Conservation (phyloP, 2,113 vertebrate species). For the Hypomesus transpacificus region DNA sequence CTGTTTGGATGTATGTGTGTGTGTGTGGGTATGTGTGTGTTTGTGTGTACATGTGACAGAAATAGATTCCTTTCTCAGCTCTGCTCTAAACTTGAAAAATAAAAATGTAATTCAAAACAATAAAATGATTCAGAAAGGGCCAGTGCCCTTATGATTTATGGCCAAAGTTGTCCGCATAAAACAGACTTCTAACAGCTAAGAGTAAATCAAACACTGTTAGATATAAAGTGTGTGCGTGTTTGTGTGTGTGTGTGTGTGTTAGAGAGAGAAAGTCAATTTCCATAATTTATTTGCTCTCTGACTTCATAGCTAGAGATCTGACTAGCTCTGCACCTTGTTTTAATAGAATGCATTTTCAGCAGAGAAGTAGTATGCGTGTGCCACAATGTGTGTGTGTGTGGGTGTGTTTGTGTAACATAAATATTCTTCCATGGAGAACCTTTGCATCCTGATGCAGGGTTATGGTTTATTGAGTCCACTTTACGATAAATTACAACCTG, state of each 20-base stretch:
- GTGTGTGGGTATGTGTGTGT: not conserved
- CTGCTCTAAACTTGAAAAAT: not conserved
- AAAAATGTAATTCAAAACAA: not conserved
- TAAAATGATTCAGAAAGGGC: slow-evolving; percentile 10
- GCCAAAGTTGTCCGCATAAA: slow-evolving; percentile 37
- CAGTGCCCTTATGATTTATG: slow-evolving; percentile 28
- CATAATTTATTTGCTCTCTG: slow-evolving; percentile 59
- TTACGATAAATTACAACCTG: slow-evolving; percentile 60
- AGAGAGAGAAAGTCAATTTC: slow-evolving; percentile 43
- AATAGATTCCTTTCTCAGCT: not conserved
- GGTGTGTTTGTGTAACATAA: slow-evolving; percentile 45
- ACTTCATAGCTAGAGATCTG: slow-evolving; percentile 51
- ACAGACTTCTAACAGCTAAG: slow-evolving; percentile 27
- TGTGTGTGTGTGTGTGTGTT: slow-evolving; percentile 21
- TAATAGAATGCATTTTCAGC: slow-evolving; percentile 58
- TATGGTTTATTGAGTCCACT: slow-evolving; percentile 60
- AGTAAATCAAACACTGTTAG: slow-evolving; percentile 34
- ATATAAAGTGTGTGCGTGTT: slow-evolving; percentile 22
- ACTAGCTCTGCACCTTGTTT: slow-evolving; percentile 55
- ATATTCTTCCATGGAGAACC: slow-evolving; percentile 24
- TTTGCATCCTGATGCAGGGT: slow-evolving; percentile 55
- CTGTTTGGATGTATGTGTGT: not conserved
- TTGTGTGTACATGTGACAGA: not conserved
- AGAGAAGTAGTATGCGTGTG: slow-evolving; percentile 10
- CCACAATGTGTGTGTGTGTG: not conserved